Conservation (phyloP, 1,140 invertebrate genomes). For the silkworm (Bombyx mori) region DNA sequence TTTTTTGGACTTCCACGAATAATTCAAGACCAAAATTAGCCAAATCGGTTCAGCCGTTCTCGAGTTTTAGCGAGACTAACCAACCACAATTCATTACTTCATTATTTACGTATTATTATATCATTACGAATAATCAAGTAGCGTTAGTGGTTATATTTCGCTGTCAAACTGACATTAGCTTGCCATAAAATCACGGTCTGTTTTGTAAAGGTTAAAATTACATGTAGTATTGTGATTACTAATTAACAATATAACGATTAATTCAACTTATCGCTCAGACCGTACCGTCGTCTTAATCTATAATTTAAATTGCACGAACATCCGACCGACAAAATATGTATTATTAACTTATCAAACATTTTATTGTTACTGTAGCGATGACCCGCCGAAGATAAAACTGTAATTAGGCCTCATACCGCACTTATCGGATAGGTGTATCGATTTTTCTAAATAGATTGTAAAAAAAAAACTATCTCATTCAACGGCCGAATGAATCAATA, state of each 20-base stretch:
- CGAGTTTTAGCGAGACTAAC: conserved; percentile 11
- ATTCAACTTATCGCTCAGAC: conserved; percentile 2
- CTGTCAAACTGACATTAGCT: no score
- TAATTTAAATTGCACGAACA: conserved; percentile 32
- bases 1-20: no score
- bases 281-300: conserved; percentile 7
- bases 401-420: conserved; percentile 57
- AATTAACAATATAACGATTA: neutral
- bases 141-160: no score
- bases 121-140: no score
- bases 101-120: no score
- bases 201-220: no score
- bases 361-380: conserved; percentile 49
- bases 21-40: no score
- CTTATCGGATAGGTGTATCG: conserved; percentile 62
- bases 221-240: no score
- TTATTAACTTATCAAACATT: conserved; percentile 59
- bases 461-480: conserved; percentile 45
- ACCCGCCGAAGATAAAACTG: conserved; percentile 53
- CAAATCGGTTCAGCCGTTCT: neutral
- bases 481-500: conserved; percentile 51
- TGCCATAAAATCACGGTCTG: no score
- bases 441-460: conserved; percentile 57
- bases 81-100: conserved; percentile 7
- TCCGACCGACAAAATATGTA: conserved; percentile 29